A percentile compares a stretch with the other conserved stretches of the same genome.
Conservation (phyloP, 2,888 invertebrate species). For the Melieria crassipennis region DNA sequence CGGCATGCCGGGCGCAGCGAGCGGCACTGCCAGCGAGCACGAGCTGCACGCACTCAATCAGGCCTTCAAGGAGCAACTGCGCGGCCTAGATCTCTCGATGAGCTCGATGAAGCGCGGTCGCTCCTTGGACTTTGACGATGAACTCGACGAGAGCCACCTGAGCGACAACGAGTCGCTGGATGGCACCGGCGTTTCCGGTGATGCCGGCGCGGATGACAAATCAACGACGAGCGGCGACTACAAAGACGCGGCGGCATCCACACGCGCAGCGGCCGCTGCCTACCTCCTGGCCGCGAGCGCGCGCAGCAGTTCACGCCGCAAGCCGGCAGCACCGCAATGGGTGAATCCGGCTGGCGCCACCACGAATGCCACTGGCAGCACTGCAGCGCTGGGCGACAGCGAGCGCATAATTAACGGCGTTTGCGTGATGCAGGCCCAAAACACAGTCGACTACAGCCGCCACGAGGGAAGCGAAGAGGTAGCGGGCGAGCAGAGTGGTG, state of each 20-base stretch:
- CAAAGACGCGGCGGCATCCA: conserved; percentile 47
- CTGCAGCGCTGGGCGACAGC: conserved; percentile 54
- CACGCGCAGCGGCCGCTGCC: conserved; percentile 43
- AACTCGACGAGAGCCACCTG: conserved; percentile 74
- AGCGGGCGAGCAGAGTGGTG: conserved; percentile 65
- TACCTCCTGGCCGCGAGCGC: conserved; percentile 48
- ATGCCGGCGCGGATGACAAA: conserved; percentile 58
- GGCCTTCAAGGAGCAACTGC: conserved; percentile 81
- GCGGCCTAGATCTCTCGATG: conserved; percentile 89
- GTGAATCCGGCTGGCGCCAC: conserved; percentile 82
- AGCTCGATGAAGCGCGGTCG: conserved; percentile 80
- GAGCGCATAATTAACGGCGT: conserved; percentile 93
- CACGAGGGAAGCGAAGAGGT: conserved; percentile 75
- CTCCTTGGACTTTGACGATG: conserved; percentile 66
- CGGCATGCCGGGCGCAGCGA: conserved; percentile 78
- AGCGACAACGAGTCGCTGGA: conserved; percentile 61
- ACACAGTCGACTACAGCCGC: conserved; percentile 76
- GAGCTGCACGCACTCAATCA: conserved; percentile 69
- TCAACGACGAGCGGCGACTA: conserved; percentile 42
- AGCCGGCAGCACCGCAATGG: conserved; percentile 97
- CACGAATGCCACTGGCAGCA: conserved; percentile 36
- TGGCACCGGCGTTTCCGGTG: conserved; percentile 36
- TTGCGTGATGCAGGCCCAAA: conserved; percentile 86
- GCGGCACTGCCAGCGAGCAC: conserved; percentile 71
- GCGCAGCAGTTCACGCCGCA: conserved; percentile 77